Evolutionary conservation across 2,113 vertebrate species (phyloP).

Genomic region (Thomomys bottae): DNA sequence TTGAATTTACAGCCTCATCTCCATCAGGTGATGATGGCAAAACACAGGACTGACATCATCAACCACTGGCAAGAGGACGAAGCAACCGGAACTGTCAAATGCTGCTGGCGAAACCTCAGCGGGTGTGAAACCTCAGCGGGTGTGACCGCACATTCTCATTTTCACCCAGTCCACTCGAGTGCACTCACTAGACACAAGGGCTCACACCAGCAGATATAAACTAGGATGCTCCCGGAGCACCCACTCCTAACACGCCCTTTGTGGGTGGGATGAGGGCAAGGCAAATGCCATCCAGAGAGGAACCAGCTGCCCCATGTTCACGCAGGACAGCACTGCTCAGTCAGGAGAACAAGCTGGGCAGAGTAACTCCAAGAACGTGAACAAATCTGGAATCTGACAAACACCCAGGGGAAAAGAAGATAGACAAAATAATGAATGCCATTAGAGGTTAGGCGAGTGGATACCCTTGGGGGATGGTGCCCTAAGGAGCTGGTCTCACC

Average conservation of each 20-base stretch:
- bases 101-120: neutral
- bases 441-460: neutral
- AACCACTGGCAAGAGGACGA: neutral
- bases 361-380: neutral
- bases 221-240: neutral
- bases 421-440: neutral
- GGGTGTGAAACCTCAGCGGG: too few species aligned
- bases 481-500: too few species aligned
- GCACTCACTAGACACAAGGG: neutral
- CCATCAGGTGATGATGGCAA: neutral
- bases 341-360: neutral
- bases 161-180: neutral
- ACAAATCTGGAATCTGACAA: neutral
- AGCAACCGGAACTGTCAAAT: neutral
- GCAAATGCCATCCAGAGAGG: neutral
- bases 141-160: too few species aligned
- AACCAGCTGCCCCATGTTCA: neutral
- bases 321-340: neutral
- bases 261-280: neutral
- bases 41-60: conserved; percentile 27
- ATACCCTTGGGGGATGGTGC: neutral
- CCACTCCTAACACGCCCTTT: neutral
- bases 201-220: neutral
- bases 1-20: neutral
- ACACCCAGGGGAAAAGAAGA: neutral